Evolutionary conservation across 1,140 invertebrate genomes (phyloP).

Genomic region (Drosophila leontia): DNA sequence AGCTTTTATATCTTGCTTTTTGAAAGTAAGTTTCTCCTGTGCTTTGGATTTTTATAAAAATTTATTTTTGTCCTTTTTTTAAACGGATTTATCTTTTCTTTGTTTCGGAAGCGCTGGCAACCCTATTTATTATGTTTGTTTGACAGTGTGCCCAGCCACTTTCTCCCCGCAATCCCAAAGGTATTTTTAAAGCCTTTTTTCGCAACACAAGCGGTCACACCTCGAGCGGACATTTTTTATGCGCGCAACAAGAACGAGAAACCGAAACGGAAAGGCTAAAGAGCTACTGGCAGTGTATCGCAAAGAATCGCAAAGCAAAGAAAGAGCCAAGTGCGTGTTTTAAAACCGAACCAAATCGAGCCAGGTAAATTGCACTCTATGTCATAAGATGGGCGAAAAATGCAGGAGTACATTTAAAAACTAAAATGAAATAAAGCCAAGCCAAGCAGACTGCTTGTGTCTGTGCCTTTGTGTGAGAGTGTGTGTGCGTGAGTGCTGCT

Average conservation of each 20-base stretch:
- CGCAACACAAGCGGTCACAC: background rate
- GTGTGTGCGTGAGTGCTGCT: constrained; percentile 65
- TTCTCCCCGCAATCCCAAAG: rapidly evolving
- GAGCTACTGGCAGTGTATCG: constrained; percentile 34
- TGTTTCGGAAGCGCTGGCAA: too few relatives aligned
- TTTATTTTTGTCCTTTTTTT: too few relatives aligned
- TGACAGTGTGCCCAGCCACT: background rate
- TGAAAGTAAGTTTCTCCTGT: too few relatives aligned
- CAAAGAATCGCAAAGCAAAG: constrained; percentile 35
- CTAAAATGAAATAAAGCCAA: constrained; percentile 58
- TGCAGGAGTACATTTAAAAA: constrained; percentile 39
- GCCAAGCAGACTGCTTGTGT: constrained; percentile 65
- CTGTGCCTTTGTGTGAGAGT: constrained; percentile 53
- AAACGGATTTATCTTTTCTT: too few relatives aligned
- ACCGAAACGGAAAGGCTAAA: constrained; percentile 43
- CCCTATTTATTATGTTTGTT: background rate
- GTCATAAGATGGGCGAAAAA: constrained; percentile 33
- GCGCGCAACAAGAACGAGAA: constrained; percentile 56
- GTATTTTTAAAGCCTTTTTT: background rate
- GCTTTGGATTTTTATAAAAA: too few relatives aligned
- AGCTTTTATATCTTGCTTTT: too few relatives aligned
- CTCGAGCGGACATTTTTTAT: constrained; percentile 38
- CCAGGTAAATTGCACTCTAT: constrained; percentile 55
- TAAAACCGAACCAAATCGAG: constrained; percentile 39
- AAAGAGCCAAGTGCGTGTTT: constrained; percentile 60